phyloP scores from a whole-genome alignment of 2,888 invertebrate genomes.

The Torymus texanus region DNA sequence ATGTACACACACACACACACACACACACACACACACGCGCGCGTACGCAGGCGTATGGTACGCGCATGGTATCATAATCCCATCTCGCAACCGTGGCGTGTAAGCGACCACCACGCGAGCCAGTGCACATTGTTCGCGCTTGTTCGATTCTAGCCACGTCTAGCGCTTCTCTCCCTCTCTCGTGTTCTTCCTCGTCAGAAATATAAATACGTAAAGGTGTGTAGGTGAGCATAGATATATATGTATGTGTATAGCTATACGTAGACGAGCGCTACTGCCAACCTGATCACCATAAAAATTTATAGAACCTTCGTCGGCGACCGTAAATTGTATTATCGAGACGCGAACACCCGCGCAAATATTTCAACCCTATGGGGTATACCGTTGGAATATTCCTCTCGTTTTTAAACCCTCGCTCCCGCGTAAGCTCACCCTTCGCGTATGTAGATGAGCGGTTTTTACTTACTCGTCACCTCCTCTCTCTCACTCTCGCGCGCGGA shows the following conservation, averaged over 20 bases:
- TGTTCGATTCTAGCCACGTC: conserved; percentile 68
- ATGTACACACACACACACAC: too few relatives aligned
- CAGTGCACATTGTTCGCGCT: conserved; percentile 48
- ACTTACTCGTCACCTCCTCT: conserved; percentile 47
- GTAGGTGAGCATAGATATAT: conserved; percentile 1
- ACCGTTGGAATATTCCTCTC: conserved; percentile 14
- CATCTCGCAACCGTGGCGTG: too few relatives aligned
- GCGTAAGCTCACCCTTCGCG: background rate
- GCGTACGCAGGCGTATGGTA: too few relatives aligned
- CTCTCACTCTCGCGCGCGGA: background rate
- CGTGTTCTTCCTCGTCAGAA: conserved; percentile 54
- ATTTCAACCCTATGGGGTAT: conserved; percentile 10
- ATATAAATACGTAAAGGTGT: conserved; percentile 62
- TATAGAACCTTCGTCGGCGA: conserved; percentile 69
- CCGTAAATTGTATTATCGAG: conserved; percentile 73
- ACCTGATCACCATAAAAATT: conserved; percentile 75
- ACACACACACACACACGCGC: too few relatives aligned
- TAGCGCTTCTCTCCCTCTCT: conserved; percentile 45
- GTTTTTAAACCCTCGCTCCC: conserved; percentile 12
- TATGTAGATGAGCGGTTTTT: conserved; percentile 7
- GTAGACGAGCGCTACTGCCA: conserved; percentile 58
- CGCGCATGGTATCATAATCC: background rate
- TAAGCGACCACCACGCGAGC: background rate
- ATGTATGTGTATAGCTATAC: conserved; percentile 23
- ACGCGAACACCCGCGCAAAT: conserved; percentile 58